Base-by-base conservation (phyloP, 2,888 invertebrate species). In the Polydesmus complanatus region DNA sequence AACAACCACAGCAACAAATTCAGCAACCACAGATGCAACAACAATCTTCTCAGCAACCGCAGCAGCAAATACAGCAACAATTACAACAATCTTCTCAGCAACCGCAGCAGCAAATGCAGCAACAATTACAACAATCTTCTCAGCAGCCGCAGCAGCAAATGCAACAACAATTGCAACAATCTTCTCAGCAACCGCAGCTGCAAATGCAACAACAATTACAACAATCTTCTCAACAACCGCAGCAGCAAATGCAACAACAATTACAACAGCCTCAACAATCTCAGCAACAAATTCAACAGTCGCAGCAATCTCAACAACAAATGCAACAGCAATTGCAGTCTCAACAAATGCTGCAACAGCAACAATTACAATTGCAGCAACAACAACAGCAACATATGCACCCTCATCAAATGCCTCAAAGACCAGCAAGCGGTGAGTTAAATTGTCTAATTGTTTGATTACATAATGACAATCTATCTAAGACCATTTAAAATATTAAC, bases 131-230 rank as follows among this genome's bases (percentile, higher is more conserved):
- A 51, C 52, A n/a, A 27, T 52, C n/a, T 23, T 54, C 49, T 3
- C 63, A 63, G 48, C 60, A 63, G 50, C 58, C 14, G 37, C 58
- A 58, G 47, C 52, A 63, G 56, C 49, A 63, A 59, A 60, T 60
- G 37, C 81, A 81, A 65, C 82, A 81, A 74, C 79, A 81, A 1
- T 64, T 62, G 56, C 66, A 62, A 61, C 55, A 26, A 19, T 54
- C 8, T 25, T 48, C n/a, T 14, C 52, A 63, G 59, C 48, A 63
- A 58, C 61, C 58, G 26, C 81, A 81, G 65, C 64, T 66, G 64
- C 27, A 69, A 64, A 69, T 63, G 53, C 65, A 61, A 25, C 26
- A 22, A 27, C 49, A 1, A 22, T 51, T 25, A 5, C 61, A 50
- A 18, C 56, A 25, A 18, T 21, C 21, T 8, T n/a, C 54, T 3